Conservation (phyloP, 2,888 invertebrate species). For the Heteromyza rotundicornis region DNA sequence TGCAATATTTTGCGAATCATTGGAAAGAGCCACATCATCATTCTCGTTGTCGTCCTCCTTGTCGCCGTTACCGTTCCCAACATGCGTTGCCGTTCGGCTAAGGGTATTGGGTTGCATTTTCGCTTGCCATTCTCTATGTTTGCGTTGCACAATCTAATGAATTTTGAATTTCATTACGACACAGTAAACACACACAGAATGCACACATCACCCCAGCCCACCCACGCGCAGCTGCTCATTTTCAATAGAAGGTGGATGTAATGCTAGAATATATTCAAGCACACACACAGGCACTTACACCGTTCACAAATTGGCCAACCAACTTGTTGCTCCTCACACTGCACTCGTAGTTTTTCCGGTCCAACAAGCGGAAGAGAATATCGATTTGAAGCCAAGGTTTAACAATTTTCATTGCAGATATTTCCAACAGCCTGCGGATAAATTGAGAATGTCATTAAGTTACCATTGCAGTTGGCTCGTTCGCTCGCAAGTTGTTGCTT, state of each 20-base stretch:
- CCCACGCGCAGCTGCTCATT: not conserved
- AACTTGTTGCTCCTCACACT: slow-evolving; percentile 46
- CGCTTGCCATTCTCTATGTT: slow-evolving; percentile 52
- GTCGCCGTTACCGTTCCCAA: not conserved
- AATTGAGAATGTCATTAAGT: not conserved
- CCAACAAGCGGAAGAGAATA: slow-evolving; percentile 52
- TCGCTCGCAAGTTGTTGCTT: no score
- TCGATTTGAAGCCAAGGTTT: slow-evolving; percentile 60
- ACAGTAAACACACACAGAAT: no score
- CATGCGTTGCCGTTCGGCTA: slow-evolving; percentile 12
- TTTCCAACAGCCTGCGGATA: slow-evolving; percentile 44
- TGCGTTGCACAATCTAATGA: slow-evolving; percentile 48
- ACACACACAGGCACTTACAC: slow-evolving; percentile 33
- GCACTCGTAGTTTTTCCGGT: slow-evolving; percentile 44
- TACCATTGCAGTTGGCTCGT: not conserved
- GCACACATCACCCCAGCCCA: not conserved
- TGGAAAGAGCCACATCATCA: no score
- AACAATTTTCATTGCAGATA: slow-evolving; percentile 53
- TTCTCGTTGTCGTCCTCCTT: not conserved
- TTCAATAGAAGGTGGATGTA: not conserved
- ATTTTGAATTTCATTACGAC: slow-evolving; percentile 18
- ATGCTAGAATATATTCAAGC: no score
- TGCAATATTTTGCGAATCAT: slow-evolving; percentile 3
- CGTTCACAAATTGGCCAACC: slow-evolving; percentile 51
- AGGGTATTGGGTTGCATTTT: slow-evolving; percentile 16